These are phyloP conservation scores for Apostichopus leukothele DNA, from an alignment of 53 echinoderm and acorn worm genomes.

Conservation along the genomic window DNA sequence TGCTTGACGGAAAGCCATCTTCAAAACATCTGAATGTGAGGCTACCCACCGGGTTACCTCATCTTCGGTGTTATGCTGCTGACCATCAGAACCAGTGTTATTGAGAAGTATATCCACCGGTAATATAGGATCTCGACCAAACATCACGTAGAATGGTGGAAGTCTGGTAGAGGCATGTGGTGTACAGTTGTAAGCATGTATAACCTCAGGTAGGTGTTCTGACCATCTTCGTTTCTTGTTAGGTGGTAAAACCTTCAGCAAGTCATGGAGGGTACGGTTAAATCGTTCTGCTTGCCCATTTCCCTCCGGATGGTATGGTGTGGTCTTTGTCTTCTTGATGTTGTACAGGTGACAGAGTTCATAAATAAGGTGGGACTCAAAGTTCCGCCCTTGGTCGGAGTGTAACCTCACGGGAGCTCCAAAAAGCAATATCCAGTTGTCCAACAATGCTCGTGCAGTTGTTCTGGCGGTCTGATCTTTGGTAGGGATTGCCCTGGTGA, in stretches of 20 bases:
- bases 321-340: conserved; percentile 55
- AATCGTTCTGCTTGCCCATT: conserved; percentile 66
- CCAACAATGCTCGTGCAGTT: background rate
- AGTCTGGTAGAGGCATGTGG: conserved; percentile 54
- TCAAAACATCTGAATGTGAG: background rate
- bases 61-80: background rate
- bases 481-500: conserved; percentile 43
- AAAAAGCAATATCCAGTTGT: background rate
- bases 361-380: conserved; percentile 37
- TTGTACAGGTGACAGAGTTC: conserved; percentile 57
- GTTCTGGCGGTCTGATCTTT: conserved; percentile 13
- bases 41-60: conserved; percentile 6
- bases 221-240: conserved; percentile 55
- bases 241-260: conserved; percentile 46
- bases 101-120: conserved; percentile 55
- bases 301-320: conserved; percentile 65
- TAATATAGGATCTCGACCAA: conserved; percentile 56
- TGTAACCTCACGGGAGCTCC: background rate
- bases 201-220: conserved; percentile 55
- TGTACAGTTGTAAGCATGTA: conserved; percentile 58
- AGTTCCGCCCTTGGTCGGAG: conserved; percentile 14
- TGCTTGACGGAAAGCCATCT: conserved; percentile 42
- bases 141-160: conserved; percentile 59
- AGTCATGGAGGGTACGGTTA: conserved; percentile 55
- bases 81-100: background rate